Conservation (phyloP, 2,888 invertebrate species). For the Synergus gifuensis region DNA sequence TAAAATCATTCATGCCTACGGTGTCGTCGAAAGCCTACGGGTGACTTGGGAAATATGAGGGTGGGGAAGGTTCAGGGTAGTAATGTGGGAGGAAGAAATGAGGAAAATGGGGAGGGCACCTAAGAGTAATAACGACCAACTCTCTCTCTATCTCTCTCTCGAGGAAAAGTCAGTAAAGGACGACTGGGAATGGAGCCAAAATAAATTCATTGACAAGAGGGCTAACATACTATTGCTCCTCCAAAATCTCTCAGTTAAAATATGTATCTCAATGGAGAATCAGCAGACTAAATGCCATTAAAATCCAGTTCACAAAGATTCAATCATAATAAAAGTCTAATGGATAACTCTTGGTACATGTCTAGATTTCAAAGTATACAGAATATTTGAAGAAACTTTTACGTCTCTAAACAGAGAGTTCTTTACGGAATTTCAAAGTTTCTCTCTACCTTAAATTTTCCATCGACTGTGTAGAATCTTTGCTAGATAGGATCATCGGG, state of each 20-base stretch:
- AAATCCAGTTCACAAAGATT: background rate
- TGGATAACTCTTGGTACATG: background rate
- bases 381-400: background rate
- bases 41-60: constrained; percentile 52
- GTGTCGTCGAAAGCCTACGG: constrained; percentile 46
- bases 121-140: constrained; percentile 49
- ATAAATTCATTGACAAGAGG: constrained; percentile 55
- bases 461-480: background rate
- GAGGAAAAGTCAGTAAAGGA: constrained; percentile 63
- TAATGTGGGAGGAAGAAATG: constrained; percentile 38
- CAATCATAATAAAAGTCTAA: background rate
- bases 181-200: constrained; percentile 67
- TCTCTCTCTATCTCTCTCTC: background rate
- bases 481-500: background rate
- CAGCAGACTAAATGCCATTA: background rate
- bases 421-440: background rate
- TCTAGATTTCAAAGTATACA: background rate
- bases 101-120: constrained; percentile 31
- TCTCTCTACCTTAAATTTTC: background rate
- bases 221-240: constrained; percentile 42
- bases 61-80: constrained; percentile 22
- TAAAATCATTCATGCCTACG: constrained; percentile 47
- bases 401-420: background rate
- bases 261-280: background rate
- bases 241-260: background rate